A percentile compares a stretch with the other conserved stretches of the same genome.
phyloP scores from a whole-genome alignment of 2,888 invertebrate genomes.

The Hedya salicella region DNA sequence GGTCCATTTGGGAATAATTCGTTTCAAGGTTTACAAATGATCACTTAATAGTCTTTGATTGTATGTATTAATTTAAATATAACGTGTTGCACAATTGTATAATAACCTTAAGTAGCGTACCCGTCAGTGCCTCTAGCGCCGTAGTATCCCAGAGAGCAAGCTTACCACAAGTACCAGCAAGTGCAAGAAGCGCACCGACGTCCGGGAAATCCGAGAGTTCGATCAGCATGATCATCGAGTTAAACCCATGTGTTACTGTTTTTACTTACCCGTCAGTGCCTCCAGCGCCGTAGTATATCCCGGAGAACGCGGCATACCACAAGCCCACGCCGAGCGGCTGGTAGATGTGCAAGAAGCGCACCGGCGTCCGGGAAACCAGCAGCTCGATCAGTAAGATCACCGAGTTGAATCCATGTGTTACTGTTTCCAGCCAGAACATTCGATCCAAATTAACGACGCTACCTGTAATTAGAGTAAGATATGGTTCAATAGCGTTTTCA shows the following conservation, averaged over 20 bases:
- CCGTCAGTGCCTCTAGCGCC: conserved; percentile 87
- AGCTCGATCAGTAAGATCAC: conserved; percentile 87
- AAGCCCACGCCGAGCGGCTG: conserved; percentile 86
- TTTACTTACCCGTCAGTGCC: conserved; percentile 85
- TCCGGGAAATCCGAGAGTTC: conserved; percentile 73
- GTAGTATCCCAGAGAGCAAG: conserved; percentile 87
- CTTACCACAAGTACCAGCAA: conserved; percentile 86
- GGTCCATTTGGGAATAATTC: too few species aligned
- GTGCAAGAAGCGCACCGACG: conserved; percentile 72
- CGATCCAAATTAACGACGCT: background rate
- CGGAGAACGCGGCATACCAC: conserved; percentile 86
- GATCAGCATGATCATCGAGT: too few species aligned
- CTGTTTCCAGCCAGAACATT: conserved; percentile 33
- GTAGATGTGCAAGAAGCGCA: conserved; percentile 69
- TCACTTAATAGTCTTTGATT: too few species aligned
- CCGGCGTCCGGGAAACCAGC: conserved; percentile 85
- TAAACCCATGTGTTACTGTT: background rate
- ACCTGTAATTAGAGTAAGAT: conserved; percentile 7
- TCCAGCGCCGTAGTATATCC: conserved; percentile 87
- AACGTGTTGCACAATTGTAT: too few species aligned
- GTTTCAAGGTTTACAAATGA: too few species aligned
- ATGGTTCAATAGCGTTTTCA: background rate
- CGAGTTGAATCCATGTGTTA: conserved; percentile 82
- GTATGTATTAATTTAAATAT: too few species aligned
- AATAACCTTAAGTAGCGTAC: too few species aligned